Evolutionary conservation across 2,113 vertebrate species (phyloP).

Genomic region (Hystrix cristata): DNA sequence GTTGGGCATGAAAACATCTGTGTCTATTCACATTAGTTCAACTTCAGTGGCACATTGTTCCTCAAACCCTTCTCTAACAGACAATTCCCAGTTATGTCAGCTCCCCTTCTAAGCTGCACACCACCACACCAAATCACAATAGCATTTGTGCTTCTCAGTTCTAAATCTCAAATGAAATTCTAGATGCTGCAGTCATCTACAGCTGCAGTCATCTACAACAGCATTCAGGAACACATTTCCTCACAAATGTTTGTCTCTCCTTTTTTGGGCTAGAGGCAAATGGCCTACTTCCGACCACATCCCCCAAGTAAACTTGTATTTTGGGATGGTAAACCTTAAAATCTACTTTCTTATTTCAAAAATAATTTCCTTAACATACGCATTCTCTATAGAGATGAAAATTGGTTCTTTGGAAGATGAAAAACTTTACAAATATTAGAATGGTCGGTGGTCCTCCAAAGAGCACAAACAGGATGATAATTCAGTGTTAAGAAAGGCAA

Average conservation of each 20-base stretch:
- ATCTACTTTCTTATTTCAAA: conserved; percentile 55
- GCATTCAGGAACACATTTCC: background rate
- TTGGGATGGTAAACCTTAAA: background rate
- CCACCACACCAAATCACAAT: background rate
- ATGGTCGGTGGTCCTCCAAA: background rate
- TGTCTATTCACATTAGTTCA: background rate
- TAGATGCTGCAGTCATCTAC: background rate
- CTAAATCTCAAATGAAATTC: background rate
- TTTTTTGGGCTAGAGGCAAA: background rate
- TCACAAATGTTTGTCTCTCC: background rate
- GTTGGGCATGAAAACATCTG: background rate
- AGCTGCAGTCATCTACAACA: background rate
- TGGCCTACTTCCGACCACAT: background rate
- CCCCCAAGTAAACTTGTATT: background rate
- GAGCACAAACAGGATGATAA: background rate
- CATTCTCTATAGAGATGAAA: background rate
- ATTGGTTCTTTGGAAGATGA: background rate
- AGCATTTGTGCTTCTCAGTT: background rate
- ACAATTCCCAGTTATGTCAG: background rate
- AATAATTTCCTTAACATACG: conserved; percentile 40
- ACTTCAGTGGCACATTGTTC: background rate
- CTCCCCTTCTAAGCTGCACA: background rate
- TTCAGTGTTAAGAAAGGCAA: background rate
- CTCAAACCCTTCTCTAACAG: background rate
- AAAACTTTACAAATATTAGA: background rate